phyloP scores from a whole-genome alignment of 35 echinoderm and acorn worm genomes.

The Holothuria glaberrima region DNA sequence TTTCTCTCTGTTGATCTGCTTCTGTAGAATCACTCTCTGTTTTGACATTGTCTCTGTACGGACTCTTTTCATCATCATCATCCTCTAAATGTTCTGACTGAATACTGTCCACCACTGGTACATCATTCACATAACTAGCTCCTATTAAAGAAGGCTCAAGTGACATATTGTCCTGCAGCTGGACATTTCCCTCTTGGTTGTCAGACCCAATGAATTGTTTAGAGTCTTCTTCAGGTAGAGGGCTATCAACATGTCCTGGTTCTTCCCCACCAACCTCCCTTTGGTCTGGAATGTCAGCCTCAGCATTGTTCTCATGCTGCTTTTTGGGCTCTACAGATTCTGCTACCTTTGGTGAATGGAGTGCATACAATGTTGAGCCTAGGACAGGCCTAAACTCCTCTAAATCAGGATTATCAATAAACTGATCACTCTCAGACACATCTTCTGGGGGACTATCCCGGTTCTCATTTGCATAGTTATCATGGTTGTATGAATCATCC shows the following conservation, averaged over 20 bases:
- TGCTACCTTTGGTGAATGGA: background rate
- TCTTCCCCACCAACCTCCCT: background rate
- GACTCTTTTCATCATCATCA: background rate
- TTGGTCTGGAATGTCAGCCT: conserved; percentile 51
- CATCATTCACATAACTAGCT: background rate
- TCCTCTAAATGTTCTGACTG: background rate
- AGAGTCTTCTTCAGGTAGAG: conserved; percentile 35
- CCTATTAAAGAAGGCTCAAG: background rate
- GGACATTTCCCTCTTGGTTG: background rate
- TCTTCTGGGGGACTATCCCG: conserved; percentile 32
- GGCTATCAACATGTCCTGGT: background rate
- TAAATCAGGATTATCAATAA: conserved; percentile 45
- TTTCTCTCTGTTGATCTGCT: conserved; percentile 78
- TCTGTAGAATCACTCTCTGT: conserved; percentile 81
- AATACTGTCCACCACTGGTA: background rate
- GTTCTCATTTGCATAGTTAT: conserved; percentile 53
- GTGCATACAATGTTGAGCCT: background rate
- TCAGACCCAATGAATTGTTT: background rate
- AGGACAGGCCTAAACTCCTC: conserved; percentile 38
- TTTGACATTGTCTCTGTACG: background rate
- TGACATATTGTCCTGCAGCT: background rate
- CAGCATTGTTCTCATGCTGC: conserved; percentile 34
- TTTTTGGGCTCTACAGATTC: conserved; percentile 3
- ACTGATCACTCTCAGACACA: conserved; percentile 57
- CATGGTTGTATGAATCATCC: conserved; percentile 52